A percentile compares a stretch with the other conserved stretches of the same genome.
Conservation (phyloP, 2,113 vertebrate species). For the Sciurus niger region DNA sequence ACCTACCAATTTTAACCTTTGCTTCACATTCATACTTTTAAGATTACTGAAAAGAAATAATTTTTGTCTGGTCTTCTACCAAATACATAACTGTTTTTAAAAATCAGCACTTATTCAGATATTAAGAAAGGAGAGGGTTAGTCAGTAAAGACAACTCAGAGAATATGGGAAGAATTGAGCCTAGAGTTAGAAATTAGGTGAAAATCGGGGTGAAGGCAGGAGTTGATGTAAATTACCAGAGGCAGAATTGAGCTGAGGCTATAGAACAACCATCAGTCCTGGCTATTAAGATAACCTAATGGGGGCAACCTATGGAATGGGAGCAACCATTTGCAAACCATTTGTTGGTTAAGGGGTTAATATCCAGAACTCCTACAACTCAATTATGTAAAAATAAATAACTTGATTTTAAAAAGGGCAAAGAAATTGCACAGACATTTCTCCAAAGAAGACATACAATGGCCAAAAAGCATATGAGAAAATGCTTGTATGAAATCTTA, state of each 20-base stretch:
- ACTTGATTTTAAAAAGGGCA: not conserved
- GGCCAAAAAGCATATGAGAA: too few species aligned
- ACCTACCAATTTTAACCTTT: constrained; percentile 23
- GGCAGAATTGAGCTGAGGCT: not conserved
- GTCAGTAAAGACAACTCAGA: not conserved
- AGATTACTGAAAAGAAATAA: not conserved
- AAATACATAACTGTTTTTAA: constrained; percentile 26
- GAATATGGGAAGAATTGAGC: not conserved
- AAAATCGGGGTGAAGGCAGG: not conserved
- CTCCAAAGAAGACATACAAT: not conserved
- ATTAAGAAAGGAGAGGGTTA: constrained; percentile 8
- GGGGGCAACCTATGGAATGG: not conserved
- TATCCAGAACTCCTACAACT: not conserved
- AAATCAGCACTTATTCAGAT: not conserved
- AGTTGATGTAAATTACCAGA: not conserved
- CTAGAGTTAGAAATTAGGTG: not conserved
- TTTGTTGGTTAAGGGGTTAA: not conserved
- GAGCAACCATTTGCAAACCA: not conserved
- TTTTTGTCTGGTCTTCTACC: not conserved
- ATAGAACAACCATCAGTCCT: not conserved
- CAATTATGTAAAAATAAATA: not conserved
- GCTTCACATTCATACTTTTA: not conserved
- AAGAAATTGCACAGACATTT: not conserved
- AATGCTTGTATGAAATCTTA: not conserved
- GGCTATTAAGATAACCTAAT: not conserved